A percentile compares a stretch with the other conserved stretches of the same genome.
phyloP scores from a whole-genome alignment of 2,113 vertebrate genomes.

The Epinephelus lanceolatus region DNA sequence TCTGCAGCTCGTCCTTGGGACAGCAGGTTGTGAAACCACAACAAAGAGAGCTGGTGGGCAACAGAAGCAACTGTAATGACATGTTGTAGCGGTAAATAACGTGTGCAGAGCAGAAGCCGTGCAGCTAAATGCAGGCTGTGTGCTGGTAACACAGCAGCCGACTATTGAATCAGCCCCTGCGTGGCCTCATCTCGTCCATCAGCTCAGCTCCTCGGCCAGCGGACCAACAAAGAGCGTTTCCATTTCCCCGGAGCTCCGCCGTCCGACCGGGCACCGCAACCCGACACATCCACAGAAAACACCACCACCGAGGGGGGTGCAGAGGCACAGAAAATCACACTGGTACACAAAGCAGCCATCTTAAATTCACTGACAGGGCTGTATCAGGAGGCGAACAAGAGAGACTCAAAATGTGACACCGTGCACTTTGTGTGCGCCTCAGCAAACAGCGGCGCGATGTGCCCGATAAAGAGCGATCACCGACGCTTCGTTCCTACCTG shows the following conservation, averaged over 20 bases:
- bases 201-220: constrained; percentile 56
- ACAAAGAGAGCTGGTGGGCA: constrained; percentile 47
- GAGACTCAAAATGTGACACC: constrained; percentile 77
- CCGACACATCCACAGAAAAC: constrained; percentile 11
- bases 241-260: constrained; percentile 50
- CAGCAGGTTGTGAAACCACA: constrained; percentile 49
- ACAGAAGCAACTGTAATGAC: background rate
- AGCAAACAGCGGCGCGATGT: constrained; percentile 40
- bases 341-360: constrained; percentile 87
- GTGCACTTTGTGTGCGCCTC: constrained; percentile 60
- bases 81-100: constrained; percentile 12
- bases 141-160: constrained; percentile 38
- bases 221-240: constrained; percentile 73
- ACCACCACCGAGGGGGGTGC: constrained; percentile 23
- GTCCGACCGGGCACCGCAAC: constrained; percentile 17
- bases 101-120: constrained; percentile 20
- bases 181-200: constrained; percentile 76
- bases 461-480: constrained; percentile 44
- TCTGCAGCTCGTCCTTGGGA: constrained; percentile 72
- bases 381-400: constrained; percentile 79
- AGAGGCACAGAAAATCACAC: constrained; percentile 58
- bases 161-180: constrained; percentile 54
- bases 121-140: constrained; percentile 34
- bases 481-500: constrained; percentile 75
- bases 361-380: constrained; percentile 84